Evolutionary conservation across 2,113 vertebrate genomes (phyloP), one percentile per base, ranked within the genome.

Genomic region (Gymnorhina tibicen): DNA sequence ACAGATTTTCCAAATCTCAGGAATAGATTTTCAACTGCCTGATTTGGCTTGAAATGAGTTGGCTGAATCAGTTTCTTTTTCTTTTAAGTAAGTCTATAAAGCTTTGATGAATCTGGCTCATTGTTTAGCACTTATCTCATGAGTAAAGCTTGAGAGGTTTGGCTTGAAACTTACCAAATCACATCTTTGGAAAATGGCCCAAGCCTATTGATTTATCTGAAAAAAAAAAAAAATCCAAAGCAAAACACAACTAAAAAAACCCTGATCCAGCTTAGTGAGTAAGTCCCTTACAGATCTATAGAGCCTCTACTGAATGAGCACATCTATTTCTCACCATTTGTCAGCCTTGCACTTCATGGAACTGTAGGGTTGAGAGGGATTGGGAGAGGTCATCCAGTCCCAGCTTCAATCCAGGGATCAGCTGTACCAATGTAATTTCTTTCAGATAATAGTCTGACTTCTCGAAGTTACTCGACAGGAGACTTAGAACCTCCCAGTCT

Each of bases 81-180:
- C 87, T 96, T 97, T 94, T 96, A 91, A 97, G 79, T 93, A 93
- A 95, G 86, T 94, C 86, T 93, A 66, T 93, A 96, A 94, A 93
- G 96, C 96, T 96, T 96, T 95, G 96, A 95, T 95, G 95, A 97
- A 97, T 95, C 94, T 97, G 96, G 96, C 88, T 87, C 91, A 91
- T 97, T 97, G 96, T 97, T 94, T 82, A 94, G 88, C 84, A 97
- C 83, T 97, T 97, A 97, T 96, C 96, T 97, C 96, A 94, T 91
- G 94, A 96, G 94, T 95, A 96, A 97, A 97, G 95, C 96, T 97
- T 97, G 94, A 97, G 96, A 93, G 91, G 88, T 97, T 97, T 97
- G 97, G 96, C 96, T 97, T 95, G 68, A 93, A 97, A 95, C 91
- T 96, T 97, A 94, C 80, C 94, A 93, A 97, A 97, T 97, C 96